Percentiles rank a stretch among this genome's conserved stretches.
Conservation (phyloP, 2,888 invertebrate species). For the Heliconius hortense region DNA sequence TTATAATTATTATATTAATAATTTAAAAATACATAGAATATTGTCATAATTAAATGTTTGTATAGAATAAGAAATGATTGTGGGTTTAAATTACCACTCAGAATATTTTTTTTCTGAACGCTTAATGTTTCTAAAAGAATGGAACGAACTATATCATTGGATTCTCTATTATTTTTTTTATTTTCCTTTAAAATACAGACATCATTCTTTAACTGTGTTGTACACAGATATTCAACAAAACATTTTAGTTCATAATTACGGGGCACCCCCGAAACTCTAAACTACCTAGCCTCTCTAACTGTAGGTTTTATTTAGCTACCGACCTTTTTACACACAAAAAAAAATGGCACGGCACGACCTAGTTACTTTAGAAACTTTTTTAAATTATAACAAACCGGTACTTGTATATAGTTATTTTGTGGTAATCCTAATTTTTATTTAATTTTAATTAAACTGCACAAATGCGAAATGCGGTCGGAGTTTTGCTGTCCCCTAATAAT, state of each 20-base stretch:
- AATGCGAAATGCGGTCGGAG: not conserved
- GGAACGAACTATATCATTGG: no score
- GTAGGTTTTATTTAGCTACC: slow-evolving; percentile 11
- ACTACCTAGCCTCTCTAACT: not conserved
- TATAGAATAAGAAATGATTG: no score
- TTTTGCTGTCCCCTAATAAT: not conserved
- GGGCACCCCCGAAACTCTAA: slow-evolving; percentile 1
- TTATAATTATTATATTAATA: no score
- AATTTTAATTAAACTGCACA: not conserved
- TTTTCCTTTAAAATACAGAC: not conserved
- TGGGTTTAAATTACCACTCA: no score
- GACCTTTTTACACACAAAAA: slow-evolving; percentile 7
- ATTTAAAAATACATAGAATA: no score
- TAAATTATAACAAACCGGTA: not conserved
- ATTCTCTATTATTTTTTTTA: not conserved
- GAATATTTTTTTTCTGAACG: no score
- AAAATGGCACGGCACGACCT: slow-evolving; percentile 9
- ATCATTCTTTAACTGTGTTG: not conserved
- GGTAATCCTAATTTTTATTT: slow-evolving; percentile 10
- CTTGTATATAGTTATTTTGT: slow-evolving; percentile 5
- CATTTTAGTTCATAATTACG: not conserved
- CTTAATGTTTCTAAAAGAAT: no score
- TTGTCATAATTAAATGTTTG: no score
- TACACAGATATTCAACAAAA: not conserved
- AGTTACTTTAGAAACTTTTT: slow-evolving; percentile 13